Evolutionary conservation across 2,113 vertebrate genomes (phyloP).

Genomic region (Tretioscincus oriximinensis): DNA sequence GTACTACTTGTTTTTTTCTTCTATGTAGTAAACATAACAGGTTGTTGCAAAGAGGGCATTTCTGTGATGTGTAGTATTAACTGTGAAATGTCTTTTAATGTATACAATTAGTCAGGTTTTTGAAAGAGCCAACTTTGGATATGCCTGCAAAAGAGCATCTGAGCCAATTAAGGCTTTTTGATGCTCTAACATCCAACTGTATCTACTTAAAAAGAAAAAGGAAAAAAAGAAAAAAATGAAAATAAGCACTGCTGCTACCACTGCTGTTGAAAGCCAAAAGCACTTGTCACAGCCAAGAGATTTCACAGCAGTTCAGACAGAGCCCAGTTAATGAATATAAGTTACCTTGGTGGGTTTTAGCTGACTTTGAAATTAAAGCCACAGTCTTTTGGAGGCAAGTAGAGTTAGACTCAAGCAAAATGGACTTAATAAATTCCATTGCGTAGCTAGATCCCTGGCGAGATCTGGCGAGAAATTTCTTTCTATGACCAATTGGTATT

Average conservation of each 20-base stretch:
- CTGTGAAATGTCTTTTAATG: slow-evolving; percentile 45
- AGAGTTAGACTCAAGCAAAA: slow-evolving; percentile 68
- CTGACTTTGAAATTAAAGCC: slow-evolving; percentile 79
- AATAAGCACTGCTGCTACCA: slow-evolving; percentile 53
- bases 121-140: slow-evolving; percentile 55
- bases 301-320: slow-evolving; percentile 66
- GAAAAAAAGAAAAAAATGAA: slow-evolving; percentile 33
- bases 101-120: slow-evolving; percentile 49
- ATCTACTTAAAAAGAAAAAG: slow-evolving; percentile 24
- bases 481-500: slow-evolving; percentile 81
- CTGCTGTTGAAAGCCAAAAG: slow-evolving; percentile 54
- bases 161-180: slow-evolving; percentile 59
- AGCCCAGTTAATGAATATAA: slow-evolving; percentile 71
- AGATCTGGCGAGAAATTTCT: slow-evolving; percentile 73
- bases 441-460: slow-evolving; percentile 69
- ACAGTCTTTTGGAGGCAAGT: slow-evolving; percentile 56
- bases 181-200: slow-evolving; percentile 45
- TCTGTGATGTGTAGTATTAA: slow-evolving; percentile 31
- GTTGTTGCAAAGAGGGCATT: slow-evolving; percentile 13
- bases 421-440: slow-evolving; percentile 80
- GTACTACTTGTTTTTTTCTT: slow-evolving; percentile 27
- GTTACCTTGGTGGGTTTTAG: slow-evolving; percentile 71
- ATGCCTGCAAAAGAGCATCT: slow-evolving; percentile 51
- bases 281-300: slow-evolving; percentile 56
- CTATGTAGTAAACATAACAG: slow-evolving; percentile 26